Conservation (phyloP, 2,797 vertebrate genomes). For the Gymnothorax javanicus region DNA sequence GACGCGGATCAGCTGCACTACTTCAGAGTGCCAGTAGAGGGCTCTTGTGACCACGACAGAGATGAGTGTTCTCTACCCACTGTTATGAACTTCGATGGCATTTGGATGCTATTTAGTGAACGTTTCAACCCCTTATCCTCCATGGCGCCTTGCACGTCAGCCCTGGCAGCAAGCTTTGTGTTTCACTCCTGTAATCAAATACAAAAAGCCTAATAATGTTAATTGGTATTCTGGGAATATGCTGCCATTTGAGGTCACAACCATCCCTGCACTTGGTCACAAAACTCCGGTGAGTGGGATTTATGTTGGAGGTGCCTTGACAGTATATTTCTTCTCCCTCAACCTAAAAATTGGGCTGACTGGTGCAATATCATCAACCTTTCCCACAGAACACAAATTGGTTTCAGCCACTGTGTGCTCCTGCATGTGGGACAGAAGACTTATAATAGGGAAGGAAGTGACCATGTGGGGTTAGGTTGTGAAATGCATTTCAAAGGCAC, state of each 20-base stretch:
- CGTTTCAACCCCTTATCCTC: neutral
- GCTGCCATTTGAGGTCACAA: neutral
- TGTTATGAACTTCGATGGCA: neutral
- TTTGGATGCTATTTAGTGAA: neutral
- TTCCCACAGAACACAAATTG: neutral
- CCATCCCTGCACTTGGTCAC: too few species aligned
- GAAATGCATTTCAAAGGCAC: neutral
- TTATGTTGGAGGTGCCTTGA: too few species aligned
- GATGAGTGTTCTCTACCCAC: neutral
- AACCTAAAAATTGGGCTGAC: too few species aligned
- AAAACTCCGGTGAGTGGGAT: neutral
- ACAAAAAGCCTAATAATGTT: neutral
- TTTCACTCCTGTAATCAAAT: neutral
- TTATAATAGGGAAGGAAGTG: neutral
- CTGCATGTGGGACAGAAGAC: neutral
- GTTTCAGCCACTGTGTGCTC: neutral
- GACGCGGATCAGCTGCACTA: neutral
- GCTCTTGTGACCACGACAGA: neutral
- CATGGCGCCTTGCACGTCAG: neutral
- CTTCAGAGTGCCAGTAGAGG: neutral
- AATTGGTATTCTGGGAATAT: neutral
- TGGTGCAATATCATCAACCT: too few species aligned
- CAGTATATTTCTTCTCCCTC: too few species aligned
- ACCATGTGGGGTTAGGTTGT: neutral
- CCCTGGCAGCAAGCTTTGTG: neutral